Conservation (phyloP, 2,797 vertebrate species). For the Semotilus atromaculatus region DNA sequence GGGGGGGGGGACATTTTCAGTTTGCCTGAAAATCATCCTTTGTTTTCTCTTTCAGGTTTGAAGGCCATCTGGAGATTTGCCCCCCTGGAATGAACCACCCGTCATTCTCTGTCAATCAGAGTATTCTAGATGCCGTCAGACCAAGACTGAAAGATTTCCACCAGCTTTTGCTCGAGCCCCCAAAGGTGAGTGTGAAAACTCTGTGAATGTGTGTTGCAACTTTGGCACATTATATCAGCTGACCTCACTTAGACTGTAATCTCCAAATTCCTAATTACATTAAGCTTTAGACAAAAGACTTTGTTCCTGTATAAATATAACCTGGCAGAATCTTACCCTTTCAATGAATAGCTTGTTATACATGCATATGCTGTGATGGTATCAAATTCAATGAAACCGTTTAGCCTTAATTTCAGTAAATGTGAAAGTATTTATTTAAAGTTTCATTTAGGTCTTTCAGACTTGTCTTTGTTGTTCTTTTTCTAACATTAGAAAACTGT, state of each 20-base stretch:
- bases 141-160: conserved; percentile 94
- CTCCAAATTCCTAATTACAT: conserved; percentile 35
- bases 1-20: not conserved
- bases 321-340: conserved; percentile 1
- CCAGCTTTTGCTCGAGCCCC: conserved; percentile 94
- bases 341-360: not conserved
- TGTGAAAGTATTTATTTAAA: not conserved
- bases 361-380: not conserved
- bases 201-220: not conserved
- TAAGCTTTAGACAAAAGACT: conserved; percentile 18
- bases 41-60: conserved; percentile 81
- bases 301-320: conserved; percentile 7
- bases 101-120: conserved; percentile 92
- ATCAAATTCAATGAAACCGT: not conserved
- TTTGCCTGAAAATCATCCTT: conserved; percentile 25
- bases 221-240: conserved; percentile 25
- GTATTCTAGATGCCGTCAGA: conserved; percentile 94
- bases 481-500: conserved; percentile 83
- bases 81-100: conserved; percentile 93
- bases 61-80: conserved; percentile 94
- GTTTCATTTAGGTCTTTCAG: not conserved
- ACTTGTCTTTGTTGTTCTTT: not conserved
- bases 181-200: conserved; percentile 83
- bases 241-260: conserved; percentile 22
- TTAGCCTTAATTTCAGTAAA: not conserved